Base-by-base conservation (phyloP, 2,888 invertebrate species). In the Xestia ashworthii region DNA sequence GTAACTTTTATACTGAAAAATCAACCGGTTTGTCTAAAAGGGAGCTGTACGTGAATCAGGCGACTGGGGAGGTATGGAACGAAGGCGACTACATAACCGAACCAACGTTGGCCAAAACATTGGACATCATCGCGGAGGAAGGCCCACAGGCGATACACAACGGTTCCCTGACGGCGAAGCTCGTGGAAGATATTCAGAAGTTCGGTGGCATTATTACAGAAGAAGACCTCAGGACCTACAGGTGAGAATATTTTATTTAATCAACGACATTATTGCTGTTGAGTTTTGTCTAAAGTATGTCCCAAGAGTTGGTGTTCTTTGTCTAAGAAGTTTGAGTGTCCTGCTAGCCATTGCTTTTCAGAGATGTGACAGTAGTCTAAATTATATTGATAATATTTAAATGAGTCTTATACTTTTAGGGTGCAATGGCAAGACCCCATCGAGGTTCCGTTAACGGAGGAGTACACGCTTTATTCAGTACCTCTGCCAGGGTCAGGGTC, bases 401-500 rank as follows among this genome's bases (percentile, higher is more conserved):
- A 32, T 55, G n/a, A 71, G 11, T 22, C 41, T 22, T 46, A 19
- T 48, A 50, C 19, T 55, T 84, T 71, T 90, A 98, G 98, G 89
- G 96, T 95, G 12, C 95, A 97, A 86, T 98, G 98, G 98, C 97
- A 97, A 90, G 95, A 97, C 1, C 98, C 98, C 3, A 94, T 98
- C 67, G 90, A 92, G 70, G 96, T 97, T 2, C 95, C 96, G 12
- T 87, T 98, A 1, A 95, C 97, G 0, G 97, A 97, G 22, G 97
- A 97, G 71, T 96, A 98, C 86, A 98, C 97, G 11, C 95, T 99
- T 44, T 98, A 98, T 93, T 97, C 99, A 0, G 97, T 98, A 0
- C 98, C 98, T 3, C 97, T 98, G 76, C 99, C 99, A 0, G 98
- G 98, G n/a, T 98, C 98, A 53, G 99, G 99, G 0, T 97, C 98